A percentile compares a stretch with the other conserved stretches of the same genome.
phyloP scores from a whole-genome alignment of 2,113 vertebrate species.

The Gambusia affinis region DNA sequence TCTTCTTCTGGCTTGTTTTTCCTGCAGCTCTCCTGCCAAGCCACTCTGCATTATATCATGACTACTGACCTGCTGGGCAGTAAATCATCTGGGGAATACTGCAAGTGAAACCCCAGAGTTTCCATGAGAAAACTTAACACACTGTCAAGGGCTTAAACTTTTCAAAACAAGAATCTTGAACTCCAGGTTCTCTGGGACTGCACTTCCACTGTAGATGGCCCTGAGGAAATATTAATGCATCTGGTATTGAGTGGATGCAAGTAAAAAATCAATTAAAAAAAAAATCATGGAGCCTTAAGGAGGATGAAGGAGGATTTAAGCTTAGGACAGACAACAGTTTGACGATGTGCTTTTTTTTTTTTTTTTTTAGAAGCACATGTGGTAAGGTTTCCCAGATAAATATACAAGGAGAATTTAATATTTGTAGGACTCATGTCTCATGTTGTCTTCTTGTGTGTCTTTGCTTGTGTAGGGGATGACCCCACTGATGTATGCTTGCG shows the following conservation, averaged over 20 bases:
- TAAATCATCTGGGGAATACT: constrained; percentile 26
- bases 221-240: constrained; percentile 19
- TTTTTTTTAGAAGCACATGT: neutral
- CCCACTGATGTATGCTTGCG: constrained; percentile 98
- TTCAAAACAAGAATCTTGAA: neutral
- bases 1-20: constrained; percentile 23
- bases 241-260: constrained; percentile 2
- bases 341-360: neutral
- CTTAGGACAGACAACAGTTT: neutral
- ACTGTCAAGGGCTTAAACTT: constrained; percentile 18
- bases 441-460: constrained; percentile 7
- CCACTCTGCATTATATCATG: constrained; percentile 29
- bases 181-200: constrained; percentile 5
- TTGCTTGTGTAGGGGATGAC: constrained; percentile 89
- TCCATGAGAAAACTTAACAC: constrained; percentile 35
- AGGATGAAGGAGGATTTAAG: constrained; percentile 6
- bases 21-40: constrained; percentile 35
- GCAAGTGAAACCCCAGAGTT: constrained; percentile 20
- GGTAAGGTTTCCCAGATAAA: neutral
- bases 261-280: constrained; percentile 12
- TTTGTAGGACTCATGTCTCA: neutral
- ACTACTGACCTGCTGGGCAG: constrained; percentile 18
- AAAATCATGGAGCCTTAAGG: neutral
- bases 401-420: neutral
- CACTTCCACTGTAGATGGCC: constrained; percentile 2